Evolutionary conservation across 1,140 invertebrate species (phyloP), one percentile per base, ranked within the genome.

Genomic region (Cherax destructor): DNA sequence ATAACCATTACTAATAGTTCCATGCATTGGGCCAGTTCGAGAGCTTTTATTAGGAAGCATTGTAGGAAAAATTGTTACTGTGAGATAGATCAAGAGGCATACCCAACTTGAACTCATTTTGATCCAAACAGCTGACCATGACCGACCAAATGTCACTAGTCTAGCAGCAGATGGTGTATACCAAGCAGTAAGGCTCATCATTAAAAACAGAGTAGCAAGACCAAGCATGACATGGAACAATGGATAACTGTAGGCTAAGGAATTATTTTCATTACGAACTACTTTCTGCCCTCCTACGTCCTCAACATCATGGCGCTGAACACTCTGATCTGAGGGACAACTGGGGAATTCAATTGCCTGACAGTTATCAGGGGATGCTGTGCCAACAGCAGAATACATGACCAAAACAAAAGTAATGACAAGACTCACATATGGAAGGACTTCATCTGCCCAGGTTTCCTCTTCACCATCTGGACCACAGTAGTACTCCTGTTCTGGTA

Each of bases 121-220:
- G 74, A 99, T 97, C 99, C 99, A 99, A 96, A 99, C 98, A 9
- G 99, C 99, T 79, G 98, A 81, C 93, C 89, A 93, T 2, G 74
- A 84, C 47, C 86, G 79, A 49, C 92, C 78, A 92, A 92, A 93
- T 52, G 90, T 92, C 80, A 92, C 88, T 56, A 93, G 77, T 69
- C 76, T 92, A 72, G 88, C 88, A 81, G 24, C 47, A 94, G 95
- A 97, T 97, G 97, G 99, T 98, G 97, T 97, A 95, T 98, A 99
- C 99, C 99, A 99, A 94, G 99, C 99, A 91, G 99, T 99, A 49
- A 99, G 95, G 1, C 99, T 99, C 99, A 99, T 99, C 99, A 99
- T 99, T 65, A 99, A 97, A 94, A 99, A 99, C 0, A 99, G 96
- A 0, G 98, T 99, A 52, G 98, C 99, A 89, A 99, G 96, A 21